Conservation (phyloP, 2,888 invertebrate species). For the Idaea dimidiata region DNA sequence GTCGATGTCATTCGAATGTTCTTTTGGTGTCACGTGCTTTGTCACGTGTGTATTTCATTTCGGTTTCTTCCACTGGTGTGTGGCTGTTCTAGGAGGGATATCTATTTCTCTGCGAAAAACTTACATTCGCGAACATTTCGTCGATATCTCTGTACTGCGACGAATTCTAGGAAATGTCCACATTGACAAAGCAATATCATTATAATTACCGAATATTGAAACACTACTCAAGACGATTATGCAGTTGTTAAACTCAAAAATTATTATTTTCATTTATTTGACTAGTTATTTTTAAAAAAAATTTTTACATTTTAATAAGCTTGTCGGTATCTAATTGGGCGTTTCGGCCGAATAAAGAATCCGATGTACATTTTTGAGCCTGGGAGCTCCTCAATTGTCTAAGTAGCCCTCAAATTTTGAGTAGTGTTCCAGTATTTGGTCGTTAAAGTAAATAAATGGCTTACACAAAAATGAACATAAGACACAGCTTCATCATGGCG, state of each 20-base stretch:
- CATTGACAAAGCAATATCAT: not conserved
- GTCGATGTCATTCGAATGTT: not conserved
- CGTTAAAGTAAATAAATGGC: constrained; percentile 11
- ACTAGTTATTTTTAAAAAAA: too few species aligned
- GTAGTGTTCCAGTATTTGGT: not conserved
- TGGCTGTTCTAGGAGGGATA: too few species aligned
- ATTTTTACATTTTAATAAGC: too few species aligned
- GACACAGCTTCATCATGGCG: constrained; percentile 45
- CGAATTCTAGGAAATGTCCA: too few species aligned
- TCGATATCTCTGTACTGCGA: too few species aligned
- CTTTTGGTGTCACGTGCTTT: not conserved
- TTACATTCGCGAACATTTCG: too few species aligned
- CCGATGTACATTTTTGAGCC: too few species aligned
- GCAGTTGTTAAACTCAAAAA: not conserved
- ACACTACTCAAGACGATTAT: not conserved
- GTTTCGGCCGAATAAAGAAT: too few species aligned
- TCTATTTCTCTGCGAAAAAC: too few species aligned
- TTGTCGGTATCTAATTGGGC: too few species aligned
- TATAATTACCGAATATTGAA: not conserved
- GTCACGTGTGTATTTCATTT: not conserved
- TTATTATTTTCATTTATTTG: too few species aligned
- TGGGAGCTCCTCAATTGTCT: too few species aligned
- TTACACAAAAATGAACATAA: constrained; percentile 45
- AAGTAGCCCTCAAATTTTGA: not conserved
- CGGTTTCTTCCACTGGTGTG: not conserved